Percentiles rank a stretch among this genome's conserved stretches.
These are phyloP conservation scores for Spialia ferax DNA, from an alignment of 2,888 invertebrate species.

Conservation along the genomic window DNA sequence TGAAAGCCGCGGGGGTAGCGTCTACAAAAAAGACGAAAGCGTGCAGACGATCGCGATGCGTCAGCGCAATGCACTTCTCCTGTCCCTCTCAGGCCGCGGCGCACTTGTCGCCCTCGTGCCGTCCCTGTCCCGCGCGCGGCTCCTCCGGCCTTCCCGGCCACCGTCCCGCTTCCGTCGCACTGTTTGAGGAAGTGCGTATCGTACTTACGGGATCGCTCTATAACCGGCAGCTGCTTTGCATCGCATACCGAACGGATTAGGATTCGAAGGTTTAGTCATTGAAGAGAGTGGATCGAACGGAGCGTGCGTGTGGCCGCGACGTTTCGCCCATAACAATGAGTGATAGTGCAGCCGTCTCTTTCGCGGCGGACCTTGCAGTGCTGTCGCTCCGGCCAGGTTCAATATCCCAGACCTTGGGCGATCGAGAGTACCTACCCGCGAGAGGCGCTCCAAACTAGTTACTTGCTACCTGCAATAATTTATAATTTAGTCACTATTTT, in stretches of 20 bases:
- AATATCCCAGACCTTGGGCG: conserved; percentile 85
- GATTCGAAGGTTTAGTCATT: conserved; percentile 65
- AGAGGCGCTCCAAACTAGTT: conserved; percentile 78
- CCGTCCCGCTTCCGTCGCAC: conserved; percentile 53
- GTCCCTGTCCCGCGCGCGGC: conserved; percentile 54
- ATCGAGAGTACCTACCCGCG: conserved; percentile 70
- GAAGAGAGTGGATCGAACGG: conserved; percentile 62
- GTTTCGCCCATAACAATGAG: conserved; percentile 82
- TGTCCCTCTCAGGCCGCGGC: conserved; percentile 59
- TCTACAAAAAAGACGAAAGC: conserved; percentile 70
- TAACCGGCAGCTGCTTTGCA: conserved; percentile 68
- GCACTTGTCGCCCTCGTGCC: conserved; percentile 63
- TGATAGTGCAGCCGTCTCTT: conserved; percentile 81
- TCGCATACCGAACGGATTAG: conserved; percentile 73
- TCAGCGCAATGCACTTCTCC: conserved; percentile 79
- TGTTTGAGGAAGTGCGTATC: conserved; percentile 76
- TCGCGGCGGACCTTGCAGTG: conserved; percentile 77
- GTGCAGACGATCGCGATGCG: conserved; percentile 77
- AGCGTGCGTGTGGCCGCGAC: conserved; percentile 79
- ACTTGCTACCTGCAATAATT: conserved; percentile 73
- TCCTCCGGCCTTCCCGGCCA: conserved; percentile 44
- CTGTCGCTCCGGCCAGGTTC: conserved; percentile 82
- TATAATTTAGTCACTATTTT: conserved; percentile 72
- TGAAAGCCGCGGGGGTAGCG: conserved; percentile 70
- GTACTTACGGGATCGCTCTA: conserved; percentile 67